phyloP scores from a whole-genome alignment of 2,888 invertebrate genomes.

The Anthophora plumipes region DNA sequence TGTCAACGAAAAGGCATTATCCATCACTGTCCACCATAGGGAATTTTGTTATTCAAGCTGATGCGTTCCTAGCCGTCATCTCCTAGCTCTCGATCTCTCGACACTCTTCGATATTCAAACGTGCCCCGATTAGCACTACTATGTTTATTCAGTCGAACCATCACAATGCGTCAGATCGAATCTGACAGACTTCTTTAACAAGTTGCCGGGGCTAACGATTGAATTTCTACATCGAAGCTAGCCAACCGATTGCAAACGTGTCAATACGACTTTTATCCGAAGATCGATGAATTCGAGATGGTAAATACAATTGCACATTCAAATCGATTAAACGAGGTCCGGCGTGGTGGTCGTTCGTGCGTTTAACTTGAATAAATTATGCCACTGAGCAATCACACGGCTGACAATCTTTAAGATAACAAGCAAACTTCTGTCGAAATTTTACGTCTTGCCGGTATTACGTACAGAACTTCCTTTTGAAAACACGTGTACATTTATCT shows the following conservation, averaged over 20 bases:
- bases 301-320: background rate
- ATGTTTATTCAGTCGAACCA: slow-evolving; percentile 29
- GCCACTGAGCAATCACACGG: background rate
- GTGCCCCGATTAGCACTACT: slow-evolving; percentile 29
- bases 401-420: too few relatives aligned
- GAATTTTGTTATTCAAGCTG: slow-evolving; percentile 53
- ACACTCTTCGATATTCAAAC: slow-evolving; percentile 19
- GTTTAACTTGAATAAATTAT: background rate
- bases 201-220: slow-evolving; percentile 26
- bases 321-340: slow-evolving; percentile 7
- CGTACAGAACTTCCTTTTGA: too few relatives aligned
- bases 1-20: slow-evolving; percentile 48
- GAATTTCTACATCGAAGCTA: background rate
- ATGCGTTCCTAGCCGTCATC: slow-evolving; percentile 25
- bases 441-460: too few relatives aligned
- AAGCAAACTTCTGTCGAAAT: too few relatives aligned
- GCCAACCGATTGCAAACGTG: background rate
- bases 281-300: slow-evolving; percentile 4
- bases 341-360: background rate
- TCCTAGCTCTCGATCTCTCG: slow-evolving; percentile 16
- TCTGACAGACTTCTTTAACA: slow-evolving; percentile 20
- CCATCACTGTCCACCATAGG: slow-evolving; percentile 40
- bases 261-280: slow-evolving; percentile 24
- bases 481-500: too few relatives aligned
- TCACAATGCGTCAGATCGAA: slow-evolving; percentile 25